Conservation (phyloP, 2,113 vertebrate species). For the Anguilla rostrata region DNA sequence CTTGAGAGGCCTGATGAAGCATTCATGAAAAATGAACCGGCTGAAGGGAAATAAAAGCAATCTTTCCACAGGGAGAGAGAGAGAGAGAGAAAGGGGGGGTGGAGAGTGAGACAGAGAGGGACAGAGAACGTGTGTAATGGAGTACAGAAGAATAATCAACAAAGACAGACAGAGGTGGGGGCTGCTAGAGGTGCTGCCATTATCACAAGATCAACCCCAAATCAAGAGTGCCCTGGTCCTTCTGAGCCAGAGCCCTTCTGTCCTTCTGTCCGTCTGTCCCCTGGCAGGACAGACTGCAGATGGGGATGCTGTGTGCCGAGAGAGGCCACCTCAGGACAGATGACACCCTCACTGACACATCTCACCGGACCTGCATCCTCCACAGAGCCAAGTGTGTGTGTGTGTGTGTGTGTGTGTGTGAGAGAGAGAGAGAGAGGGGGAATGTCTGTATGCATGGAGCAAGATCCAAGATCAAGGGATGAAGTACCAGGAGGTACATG, state of each 20-base stretch:
- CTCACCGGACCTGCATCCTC: background rate
- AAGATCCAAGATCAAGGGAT: too few species aligned
- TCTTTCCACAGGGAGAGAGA: background rate
- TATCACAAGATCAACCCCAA: too few species aligned
- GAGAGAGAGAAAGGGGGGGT: background rate
- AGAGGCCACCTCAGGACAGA: background rate
- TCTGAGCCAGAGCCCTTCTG: too few species aligned
- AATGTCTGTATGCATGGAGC: too few species aligned
- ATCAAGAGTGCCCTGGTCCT: too few species aligned
- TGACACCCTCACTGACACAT: background rate
- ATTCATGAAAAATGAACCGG: conserved; percentile 13
- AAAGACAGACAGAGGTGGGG: too few species aligned
- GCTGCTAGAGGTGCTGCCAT: too few species aligned
- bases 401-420: background rate
- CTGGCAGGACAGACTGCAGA: background rate
- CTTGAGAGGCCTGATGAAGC: conserved; percentile 10
- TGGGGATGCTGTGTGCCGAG: background rate
- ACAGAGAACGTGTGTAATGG: background rate
- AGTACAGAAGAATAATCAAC: too few species aligned
- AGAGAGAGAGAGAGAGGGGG: too few species aligned
- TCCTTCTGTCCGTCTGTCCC: background rate
- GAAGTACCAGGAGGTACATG: too few species aligned
- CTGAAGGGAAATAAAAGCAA: conserved; percentile 8
- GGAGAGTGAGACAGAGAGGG: background rate
- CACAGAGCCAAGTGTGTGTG: background rate